Evolutionary conservation across 2,888 invertebrate species (phyloP).

Genomic region (Geotrupes spiniger): DNA sequence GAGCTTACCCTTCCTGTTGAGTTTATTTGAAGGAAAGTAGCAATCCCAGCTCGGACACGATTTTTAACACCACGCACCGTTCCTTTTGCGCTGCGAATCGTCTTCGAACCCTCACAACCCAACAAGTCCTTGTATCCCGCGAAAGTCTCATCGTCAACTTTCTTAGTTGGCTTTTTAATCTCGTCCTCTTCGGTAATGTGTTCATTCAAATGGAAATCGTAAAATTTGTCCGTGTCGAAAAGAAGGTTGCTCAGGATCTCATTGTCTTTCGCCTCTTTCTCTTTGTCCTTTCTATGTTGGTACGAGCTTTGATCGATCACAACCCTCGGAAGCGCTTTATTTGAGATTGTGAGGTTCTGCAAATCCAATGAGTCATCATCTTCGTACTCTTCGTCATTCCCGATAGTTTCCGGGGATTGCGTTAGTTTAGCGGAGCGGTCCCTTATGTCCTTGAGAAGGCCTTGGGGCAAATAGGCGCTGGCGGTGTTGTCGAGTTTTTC

Average conservation of each 20-base stretch:
- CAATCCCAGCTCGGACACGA: conserved; percentile 90
- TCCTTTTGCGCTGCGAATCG: conserved; percentile 87
- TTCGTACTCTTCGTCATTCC: conserved; percentile 19
- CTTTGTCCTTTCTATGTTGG: conserved; percentile 60
- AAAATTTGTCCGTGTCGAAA: conserved; percentile 76
- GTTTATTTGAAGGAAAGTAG: conserved; percentile 87
- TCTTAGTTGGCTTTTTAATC: conserved; percentile 46
- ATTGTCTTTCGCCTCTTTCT: conserved; percentile 45
- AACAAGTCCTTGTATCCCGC: conserved; percentile 75
- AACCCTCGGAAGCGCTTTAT: conserved; percentile 9
- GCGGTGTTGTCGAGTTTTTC: conserved; percentile 31
- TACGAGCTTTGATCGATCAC: conserved; percentile 63
- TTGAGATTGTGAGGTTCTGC: conserved; percentile 1
- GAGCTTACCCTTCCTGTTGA: conserved; percentile 73
- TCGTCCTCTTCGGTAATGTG: conserved; percentile 53
- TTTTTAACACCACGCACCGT: conserved; percentile 93
- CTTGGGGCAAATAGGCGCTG: conserved; percentile 61
- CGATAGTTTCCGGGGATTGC: conserved; percentile 25
- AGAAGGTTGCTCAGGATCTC: conserved; percentile 41
- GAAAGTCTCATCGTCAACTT: conserved; percentile 65
- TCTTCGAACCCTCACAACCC: conserved; percentile 64
- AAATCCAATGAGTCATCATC: conserved; percentile 9
- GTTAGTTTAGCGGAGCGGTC: conserved; percentile 60
- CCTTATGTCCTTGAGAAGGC: conserved; percentile 67
- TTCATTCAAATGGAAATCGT: conserved; percentile 80